Evolutionary conservation across 2,113 vertebrate genomes (phyloP).

Genomic region (Neodontobutis hainanensis): DNA sequence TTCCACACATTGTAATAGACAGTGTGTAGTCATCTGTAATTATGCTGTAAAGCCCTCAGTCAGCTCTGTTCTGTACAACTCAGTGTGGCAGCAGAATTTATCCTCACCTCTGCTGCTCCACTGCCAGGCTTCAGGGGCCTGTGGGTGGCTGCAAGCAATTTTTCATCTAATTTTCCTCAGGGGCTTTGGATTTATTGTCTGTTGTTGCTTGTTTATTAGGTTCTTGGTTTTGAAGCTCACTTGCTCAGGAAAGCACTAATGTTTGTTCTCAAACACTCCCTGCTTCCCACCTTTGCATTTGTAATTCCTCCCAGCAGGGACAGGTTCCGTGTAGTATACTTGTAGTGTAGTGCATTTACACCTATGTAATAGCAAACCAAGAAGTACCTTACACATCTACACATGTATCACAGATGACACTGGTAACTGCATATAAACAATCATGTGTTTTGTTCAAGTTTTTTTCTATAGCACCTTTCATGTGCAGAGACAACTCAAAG

Average conservation of each 20-base stretch:
- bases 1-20: too few relatives aligned
- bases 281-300: constrained; percentile 29
- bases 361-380: too few relatives aligned
- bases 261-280: constrained; percentile 43
- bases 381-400: too few relatives aligned
- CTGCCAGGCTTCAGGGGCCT: constrained; percentile 14
- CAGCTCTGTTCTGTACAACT: constrained; percentile 46
- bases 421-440: too few relatives aligned
- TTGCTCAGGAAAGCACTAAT: constrained; percentile 18
- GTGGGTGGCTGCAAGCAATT: constrained; percentile 55
- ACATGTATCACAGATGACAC: too few relatives aligned
- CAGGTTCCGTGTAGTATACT: not conserved
- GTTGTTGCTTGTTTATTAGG: constrained; percentile 60
- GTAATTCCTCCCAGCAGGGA: constrained; percentile 30
- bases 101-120: constrained; percentile 41
- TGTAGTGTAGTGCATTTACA: too few relatives aligned
- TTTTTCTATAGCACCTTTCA: too few relatives aligned
- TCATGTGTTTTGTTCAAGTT: too few relatives aligned
- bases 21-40: constrained; percentile 44
- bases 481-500: too few relatives aligned
- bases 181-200: constrained; percentile 58
- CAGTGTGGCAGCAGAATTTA: constrained; percentile 29
- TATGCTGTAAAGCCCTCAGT: constrained; percentile 50
- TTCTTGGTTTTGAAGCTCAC: constrained; percentile 52
- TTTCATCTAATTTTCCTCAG: constrained; percentile 59